Conservation (phyloP, 2,888 invertebrate species). For the Pachliopta kotzebuea region DNA sequence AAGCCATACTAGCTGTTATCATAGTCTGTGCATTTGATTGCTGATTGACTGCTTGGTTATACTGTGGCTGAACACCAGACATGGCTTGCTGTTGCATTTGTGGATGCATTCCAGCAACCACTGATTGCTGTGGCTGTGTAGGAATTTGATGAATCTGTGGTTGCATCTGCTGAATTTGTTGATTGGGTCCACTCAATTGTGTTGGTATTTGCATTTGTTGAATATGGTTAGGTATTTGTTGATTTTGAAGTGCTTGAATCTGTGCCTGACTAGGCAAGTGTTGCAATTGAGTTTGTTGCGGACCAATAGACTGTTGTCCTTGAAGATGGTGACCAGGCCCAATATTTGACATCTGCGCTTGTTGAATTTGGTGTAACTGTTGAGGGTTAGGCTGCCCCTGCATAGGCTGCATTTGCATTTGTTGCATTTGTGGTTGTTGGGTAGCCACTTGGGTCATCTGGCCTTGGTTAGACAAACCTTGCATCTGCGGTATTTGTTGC, state of each 20-base stretch:
- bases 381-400: constrained; percentile 71
- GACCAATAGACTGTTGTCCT: constrained; percentile 66
- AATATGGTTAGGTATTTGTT: constrained; percentile 79
- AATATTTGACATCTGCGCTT: constrained; percentile 73
- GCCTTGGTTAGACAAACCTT: constrained; percentile 69
- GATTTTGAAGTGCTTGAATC: constrained; percentile 76
- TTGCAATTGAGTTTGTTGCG: constrained; percentile 75
- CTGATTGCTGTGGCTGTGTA: constrained; percentile 74
- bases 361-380: constrained; percentile 75
- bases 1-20: constrained; percentile 69
- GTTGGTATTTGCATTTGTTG: constrained; percentile 76
- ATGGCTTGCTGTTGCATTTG: constrained; percentile 74
- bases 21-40: constrained; percentile 68
- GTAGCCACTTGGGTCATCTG: constrained; percentile 70
- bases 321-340: constrained; percentile 71
- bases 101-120: constrained; percentile 75
- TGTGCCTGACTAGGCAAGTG: constrained; percentile 75
- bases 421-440: constrained; percentile 76
- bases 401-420: constrained; percentile 77
- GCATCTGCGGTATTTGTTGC: constrained; percentile 76
- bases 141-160: constrained; percentile 75
- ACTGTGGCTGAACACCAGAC: constrained; percentile 76
- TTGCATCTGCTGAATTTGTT: constrained; percentile 77
- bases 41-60: constrained; percentile 75
- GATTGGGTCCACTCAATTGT: constrained; percentile 66